Conservation (phyloP, 2,113 vertebrate genomes). For the Grus americana region DNA sequence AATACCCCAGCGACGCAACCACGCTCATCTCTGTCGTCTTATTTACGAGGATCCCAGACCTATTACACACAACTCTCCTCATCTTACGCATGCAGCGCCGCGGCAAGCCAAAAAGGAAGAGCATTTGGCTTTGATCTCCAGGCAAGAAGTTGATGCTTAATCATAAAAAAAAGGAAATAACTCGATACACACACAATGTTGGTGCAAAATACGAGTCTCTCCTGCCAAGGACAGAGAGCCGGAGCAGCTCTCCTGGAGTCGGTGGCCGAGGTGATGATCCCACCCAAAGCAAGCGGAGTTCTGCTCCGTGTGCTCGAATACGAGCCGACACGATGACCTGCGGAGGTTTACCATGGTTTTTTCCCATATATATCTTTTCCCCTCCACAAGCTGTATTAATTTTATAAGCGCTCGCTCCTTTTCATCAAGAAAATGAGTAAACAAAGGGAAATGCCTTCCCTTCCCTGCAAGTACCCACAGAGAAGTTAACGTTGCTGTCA, state of each 20-base stretch:
- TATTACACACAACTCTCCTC: not conserved
- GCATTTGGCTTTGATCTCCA: not conserved
- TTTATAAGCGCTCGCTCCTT: not conserved
- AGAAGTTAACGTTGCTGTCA: not conserved
- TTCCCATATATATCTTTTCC: too few species aligned
- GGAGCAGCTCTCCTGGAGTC: accelerated
- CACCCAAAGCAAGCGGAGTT: not conserved
- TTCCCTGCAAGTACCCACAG: not conserved
- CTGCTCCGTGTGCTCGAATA: not conserved
- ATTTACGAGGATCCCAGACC: not conserved
- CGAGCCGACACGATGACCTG: accelerated
- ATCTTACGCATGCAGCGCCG: not conserved
- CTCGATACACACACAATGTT: not conserved
- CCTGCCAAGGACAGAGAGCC: not conserved
- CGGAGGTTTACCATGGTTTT: not conserved
- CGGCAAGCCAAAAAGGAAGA: not conserved
- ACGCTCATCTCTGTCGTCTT: not conserved
- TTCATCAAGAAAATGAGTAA: not conserved
- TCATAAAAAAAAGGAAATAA: not conserved
- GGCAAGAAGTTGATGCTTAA: not conserved
- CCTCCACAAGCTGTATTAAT: not conserved
- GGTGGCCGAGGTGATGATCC: accelerated
- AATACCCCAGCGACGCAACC: not conserved
- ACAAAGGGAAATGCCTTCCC: not conserved
- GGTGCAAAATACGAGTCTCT: not conserved